phyloP scores from a whole-genome alignment of 2,797 vertebrate genomes.

The Nasua narica region DNA sequence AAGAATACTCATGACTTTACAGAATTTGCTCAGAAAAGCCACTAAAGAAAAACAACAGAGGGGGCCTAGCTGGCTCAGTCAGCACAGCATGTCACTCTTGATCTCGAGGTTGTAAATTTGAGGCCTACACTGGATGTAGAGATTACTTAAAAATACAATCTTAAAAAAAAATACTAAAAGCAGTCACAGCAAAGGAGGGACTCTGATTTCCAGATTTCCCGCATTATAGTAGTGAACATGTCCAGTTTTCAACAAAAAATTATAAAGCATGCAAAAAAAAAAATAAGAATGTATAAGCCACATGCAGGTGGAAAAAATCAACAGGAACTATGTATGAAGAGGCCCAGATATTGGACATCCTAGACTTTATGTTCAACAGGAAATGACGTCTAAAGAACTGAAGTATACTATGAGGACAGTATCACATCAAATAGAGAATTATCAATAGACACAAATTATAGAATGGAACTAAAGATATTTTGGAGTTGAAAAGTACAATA shows the following conservation, averaged over 20 bases:
- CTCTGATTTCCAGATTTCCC: neutral
- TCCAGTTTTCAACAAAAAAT: neutral
- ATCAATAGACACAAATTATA: neutral
- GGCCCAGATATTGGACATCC: neutral
- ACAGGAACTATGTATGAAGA: neutral
- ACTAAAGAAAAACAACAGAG: neutral
- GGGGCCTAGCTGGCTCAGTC: neutral
- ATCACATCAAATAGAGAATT: neutral
- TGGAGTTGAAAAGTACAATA: neutral
- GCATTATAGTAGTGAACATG: neutral
- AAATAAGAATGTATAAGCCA: neutral
- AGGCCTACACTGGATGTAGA: neutral
- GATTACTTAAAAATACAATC: neutral
- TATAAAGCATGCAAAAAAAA: neutral
- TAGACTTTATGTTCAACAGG: neutral
- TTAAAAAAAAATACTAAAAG: neutral
- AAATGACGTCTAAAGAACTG: neutral
- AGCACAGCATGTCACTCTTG: neutral
- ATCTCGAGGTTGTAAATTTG: neutral
- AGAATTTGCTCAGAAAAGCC: neutral
- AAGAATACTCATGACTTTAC: neutral
- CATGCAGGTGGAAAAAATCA: neutral
- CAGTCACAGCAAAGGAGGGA: neutral
- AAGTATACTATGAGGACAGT: neutral
- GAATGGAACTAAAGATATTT: neutral